Evolutionary conservation across 2,888 invertebrate species (phyloP), one percentile per base, ranked within the genome.

Genomic region (Poecilobothrus nobilitatus): DNA sequence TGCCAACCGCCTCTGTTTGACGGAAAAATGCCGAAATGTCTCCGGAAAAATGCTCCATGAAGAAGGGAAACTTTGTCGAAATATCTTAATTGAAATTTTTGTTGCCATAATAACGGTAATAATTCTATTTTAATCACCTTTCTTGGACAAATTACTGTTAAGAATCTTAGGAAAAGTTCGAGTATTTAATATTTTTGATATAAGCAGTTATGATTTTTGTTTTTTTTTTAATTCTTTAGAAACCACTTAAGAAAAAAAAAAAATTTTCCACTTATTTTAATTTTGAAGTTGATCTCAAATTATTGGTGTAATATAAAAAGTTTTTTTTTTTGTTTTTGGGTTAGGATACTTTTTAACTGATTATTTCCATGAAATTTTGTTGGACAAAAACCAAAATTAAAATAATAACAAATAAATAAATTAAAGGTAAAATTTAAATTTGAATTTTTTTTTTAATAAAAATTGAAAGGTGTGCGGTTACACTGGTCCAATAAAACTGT

Each of bases 391-490:
- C 2, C 27, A 27, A 41, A 5, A 41, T 6, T 41, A 1, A 41
- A 41, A 41, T 5, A 41, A 12, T 41, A 15, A 41, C 9, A 41
- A 53, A 53, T n/a, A 18, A 53, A 37, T 37, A 37, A 53, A 53
- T 9, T 12, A 53, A 53, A 53, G n/a, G 18, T 53, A 15, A 53
- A 27, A 4, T 27, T 27, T 27, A 5, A 27, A 5, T 27, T 27
- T 27, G 27, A 4, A 4, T 27, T 27, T 27, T 27, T 27, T 53
- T 53, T 53, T 53, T 53, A 53, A 53, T 53, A 53, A 53, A 53
- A 18, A 53, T n/a, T 53, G 53, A 53, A 53, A 53, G 53, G 53
- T 53, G 53, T 53, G 53, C 53, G 53, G 53, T 53, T 53, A 53
- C 53, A 53, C 15, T 12, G 18, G 53, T 15, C 9, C 53, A 12